Conservation (phyloP, 2,888 invertebrate genomes). For the Margaritifera margaritifera region DNA sequence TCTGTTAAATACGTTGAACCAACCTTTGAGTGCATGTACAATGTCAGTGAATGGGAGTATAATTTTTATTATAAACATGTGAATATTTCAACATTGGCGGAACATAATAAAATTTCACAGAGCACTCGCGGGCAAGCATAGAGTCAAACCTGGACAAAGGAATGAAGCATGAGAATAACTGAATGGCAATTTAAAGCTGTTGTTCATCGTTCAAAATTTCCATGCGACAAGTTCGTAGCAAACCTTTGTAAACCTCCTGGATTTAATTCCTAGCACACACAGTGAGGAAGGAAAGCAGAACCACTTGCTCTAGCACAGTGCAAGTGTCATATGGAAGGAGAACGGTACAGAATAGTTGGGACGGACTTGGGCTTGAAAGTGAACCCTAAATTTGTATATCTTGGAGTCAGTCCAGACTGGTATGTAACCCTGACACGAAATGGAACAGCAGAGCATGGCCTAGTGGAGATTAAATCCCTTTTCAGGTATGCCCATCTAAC, state of each 20-base stretch:
- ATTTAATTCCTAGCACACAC: not conserved
- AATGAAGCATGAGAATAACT: not conserved
- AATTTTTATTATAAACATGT: no score
- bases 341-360: not conserved
- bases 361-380: not conserved
- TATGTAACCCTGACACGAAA: not conserved
- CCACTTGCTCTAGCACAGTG: not conserved
- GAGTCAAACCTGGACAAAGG: no score
- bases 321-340: not conserved
- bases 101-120: no score
- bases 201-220: not conserved
- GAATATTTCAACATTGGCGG: no score
- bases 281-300: not conserved
- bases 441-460: not conserved
- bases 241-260: not conserved
- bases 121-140: no score
- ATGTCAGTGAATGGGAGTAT: no score
- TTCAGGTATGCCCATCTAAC: constrained; percentile 2
- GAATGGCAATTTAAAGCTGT: not conserved
- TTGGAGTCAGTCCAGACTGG: constrained; percentile 2
- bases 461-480: not conserved
- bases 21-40: no score
- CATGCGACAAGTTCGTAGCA: not conserved
- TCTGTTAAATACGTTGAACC: no score
- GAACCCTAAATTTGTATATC: constrained; percentile 2